These are phyloP conservation scores for Rana temporaria DNA, from an alignment of 2,113 vertebrate species.

Conservation along the genomic window DNA sequence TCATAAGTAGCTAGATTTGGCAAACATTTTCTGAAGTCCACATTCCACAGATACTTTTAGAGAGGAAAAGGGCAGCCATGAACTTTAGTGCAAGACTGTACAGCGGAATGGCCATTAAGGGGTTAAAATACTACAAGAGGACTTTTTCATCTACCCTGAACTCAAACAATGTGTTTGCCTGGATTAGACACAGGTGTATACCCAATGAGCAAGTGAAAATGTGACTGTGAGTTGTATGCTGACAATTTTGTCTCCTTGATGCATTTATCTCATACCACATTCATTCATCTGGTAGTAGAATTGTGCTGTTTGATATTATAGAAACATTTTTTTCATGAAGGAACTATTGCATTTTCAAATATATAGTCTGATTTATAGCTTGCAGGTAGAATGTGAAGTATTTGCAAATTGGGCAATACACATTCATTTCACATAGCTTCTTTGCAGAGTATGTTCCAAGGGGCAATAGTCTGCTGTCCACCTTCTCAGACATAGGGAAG, in stretches of 20 bases:
- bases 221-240: slow-evolving; percentile 48
- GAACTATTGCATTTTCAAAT: slow-evolving; percentile 9
- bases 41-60: no score
- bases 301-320: slow-evolving; percentile 29
- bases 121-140: slow-evolving; percentile 8
- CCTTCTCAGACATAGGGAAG: no score
- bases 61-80: no score
- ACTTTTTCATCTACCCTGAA: slow-evolving; percentile 34
- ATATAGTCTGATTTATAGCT: slow-evolving; percentile 13
- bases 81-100: no score
- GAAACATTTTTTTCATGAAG: slow-evolving; percentile 7
- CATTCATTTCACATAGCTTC: not conserved
- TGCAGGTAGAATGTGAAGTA: not conserved
- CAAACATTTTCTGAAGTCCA: no score
- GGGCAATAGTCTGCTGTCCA: not conserved
- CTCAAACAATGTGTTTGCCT: slow-evolving; percentile 26
- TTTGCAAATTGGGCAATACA: slow-evolving; percentile 23
- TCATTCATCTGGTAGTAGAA: slow-evolving; percentile 35
- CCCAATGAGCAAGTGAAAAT: slow-evolving; percentile 50
- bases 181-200: slow-evolving; percentile 54
- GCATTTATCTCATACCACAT: slow-evolving; percentile 39
- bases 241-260: slow-evolving; percentile 53
- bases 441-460: not conserved
- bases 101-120: no score
- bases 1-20: no score